phyloP scores from a whole-genome alignment of 1,140 invertebrate species.

The Bilobella aurantiaca region DNA sequence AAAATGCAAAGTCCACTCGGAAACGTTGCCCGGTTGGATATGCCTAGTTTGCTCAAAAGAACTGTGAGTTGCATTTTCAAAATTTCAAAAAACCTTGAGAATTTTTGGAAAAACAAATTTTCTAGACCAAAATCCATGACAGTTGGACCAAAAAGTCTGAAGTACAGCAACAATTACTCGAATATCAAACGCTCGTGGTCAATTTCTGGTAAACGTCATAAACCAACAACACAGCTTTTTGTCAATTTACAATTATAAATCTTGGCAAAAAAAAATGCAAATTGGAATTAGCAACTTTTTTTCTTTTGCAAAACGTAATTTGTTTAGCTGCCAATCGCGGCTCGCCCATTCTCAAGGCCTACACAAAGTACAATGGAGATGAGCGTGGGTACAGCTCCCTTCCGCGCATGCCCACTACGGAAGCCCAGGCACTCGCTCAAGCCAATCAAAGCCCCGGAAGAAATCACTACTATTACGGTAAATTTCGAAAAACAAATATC shows the following conservation, averaged over 20 bases:
- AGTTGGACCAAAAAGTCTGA: not conserved
- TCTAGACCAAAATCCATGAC: slow-evolving; percentile 3
- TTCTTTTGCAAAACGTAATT: not conserved
- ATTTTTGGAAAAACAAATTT: no score
- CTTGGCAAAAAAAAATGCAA: no score
- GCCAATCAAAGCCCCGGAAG: not conserved
- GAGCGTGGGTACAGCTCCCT: not conserved
- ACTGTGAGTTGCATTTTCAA: not conserved
- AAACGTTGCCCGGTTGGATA: not conserved
- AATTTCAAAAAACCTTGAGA: not conserved
- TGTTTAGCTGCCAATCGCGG: not conserved
- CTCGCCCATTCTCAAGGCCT: not conserved
- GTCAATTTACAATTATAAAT: no score
- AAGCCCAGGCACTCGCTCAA: no score
- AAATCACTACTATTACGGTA: no score
- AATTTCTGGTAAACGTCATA: slow-evolving; percentile 9
- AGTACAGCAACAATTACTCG: not conserved
- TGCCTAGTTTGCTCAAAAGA: slow-evolving; percentile 6
- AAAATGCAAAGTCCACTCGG: slow-evolving; percentile 7
- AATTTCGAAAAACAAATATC: not conserved
- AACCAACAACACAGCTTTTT: not conserved
- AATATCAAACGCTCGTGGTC: slow-evolving; percentile 8
- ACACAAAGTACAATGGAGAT: slow-evolving; percentile 2
- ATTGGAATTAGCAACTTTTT: not conserved
- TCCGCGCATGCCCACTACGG: not conserved